Conservation (phyloP, 1,140 invertebrate genomes). For the Arion vulgaris region DNA sequence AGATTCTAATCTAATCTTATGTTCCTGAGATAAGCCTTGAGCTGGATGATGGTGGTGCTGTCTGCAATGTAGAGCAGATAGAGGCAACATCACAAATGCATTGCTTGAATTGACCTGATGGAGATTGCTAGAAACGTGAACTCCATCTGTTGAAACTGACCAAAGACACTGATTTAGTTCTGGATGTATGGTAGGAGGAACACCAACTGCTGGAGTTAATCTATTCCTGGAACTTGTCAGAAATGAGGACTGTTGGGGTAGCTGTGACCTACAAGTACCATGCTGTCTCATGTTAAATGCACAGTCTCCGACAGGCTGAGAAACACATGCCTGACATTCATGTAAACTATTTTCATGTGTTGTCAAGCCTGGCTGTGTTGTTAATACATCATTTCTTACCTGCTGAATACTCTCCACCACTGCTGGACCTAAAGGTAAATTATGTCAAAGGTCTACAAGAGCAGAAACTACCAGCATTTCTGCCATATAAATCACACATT, state of each 20-base stretch:
- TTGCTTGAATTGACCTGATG: background rate
- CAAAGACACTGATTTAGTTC: background rate
- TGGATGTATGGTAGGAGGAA: background rate
- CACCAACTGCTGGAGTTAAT: background rate
- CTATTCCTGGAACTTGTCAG: background rate
- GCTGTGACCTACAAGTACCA: background rate
- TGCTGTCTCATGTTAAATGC: background rate
- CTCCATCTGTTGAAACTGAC: background rate
- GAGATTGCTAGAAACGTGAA: background rate
- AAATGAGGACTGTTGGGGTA: background rate
- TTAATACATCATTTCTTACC: background rate
- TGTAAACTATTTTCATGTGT: background rate
- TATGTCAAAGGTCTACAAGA: too few species aligned
- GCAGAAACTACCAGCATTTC: too few species aligned
- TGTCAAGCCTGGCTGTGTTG: background rate
- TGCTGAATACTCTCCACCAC: background rate
- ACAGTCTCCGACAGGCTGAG: background rate
- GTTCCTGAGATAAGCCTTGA: background rate
- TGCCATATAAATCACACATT: too few species aligned
- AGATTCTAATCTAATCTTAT: background rate
- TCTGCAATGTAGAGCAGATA: background rate
- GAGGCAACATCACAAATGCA: background rate
- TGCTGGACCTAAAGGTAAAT: slow-evolving; percentile 7
- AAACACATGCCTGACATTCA: background rate
- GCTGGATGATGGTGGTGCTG: background rate